A percentile compares a stretch with the other conserved stretches of the same genome.
Conservation (phyloP, 2,888 invertebrate species). For the Cephus pulcher region DNA sequence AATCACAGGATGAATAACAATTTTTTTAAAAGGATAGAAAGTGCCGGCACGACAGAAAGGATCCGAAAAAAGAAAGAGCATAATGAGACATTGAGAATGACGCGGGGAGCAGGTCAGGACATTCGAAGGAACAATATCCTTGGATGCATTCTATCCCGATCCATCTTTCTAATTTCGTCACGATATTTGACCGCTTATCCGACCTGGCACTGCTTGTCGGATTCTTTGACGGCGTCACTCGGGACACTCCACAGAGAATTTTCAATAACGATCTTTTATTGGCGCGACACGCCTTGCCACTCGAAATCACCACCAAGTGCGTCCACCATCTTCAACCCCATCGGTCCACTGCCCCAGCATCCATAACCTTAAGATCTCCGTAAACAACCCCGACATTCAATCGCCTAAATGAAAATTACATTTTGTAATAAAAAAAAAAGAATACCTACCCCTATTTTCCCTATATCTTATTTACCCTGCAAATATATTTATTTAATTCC, state of each 20-base stretch:
- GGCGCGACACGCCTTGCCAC: neutral
- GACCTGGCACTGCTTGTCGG: neutral
- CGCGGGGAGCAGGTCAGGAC: neutral
- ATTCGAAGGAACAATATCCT: slow-evolving; percentile 5
- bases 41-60: neutral
- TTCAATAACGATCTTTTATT: neutral
- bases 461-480: neutral
- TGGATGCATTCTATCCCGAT: neutral
- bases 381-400: neutral
- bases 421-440: neutral
- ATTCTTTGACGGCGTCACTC: neutral
- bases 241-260: neutral
- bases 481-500: neutral
- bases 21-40: slow-evolving; percentile 18
- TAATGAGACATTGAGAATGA: slow-evolving; percentile 9
- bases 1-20: slow-evolving; percentile 25
- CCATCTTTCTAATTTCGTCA: slow-evolving; percentile 8
- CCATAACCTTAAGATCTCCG: neutral
- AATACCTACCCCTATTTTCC: neutral
- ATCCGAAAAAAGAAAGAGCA: slow-evolving; percentile 4
- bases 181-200: slow-evolving; percentile 1
- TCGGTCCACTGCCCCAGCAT: neutral
- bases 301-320: neutral
- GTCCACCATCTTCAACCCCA: neutral
- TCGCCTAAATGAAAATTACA: neutral